phyloP scores from a whole-genome alignment of 1,140 invertebrate genomes.

The Lamellibrachia luymesi region DNA sequence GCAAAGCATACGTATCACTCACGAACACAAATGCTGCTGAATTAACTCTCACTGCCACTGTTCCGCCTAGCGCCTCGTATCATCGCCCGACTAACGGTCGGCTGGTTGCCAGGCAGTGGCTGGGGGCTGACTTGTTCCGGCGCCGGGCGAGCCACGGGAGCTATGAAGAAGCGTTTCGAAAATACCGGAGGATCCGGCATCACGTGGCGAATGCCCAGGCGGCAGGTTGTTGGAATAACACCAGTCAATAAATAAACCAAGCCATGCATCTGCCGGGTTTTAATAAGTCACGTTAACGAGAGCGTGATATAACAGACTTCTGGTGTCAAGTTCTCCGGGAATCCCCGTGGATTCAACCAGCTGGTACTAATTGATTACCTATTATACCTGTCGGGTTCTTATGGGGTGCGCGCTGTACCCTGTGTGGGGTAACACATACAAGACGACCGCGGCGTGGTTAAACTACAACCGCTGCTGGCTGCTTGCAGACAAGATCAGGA shows the following conservation, averaged over 20 bases:
- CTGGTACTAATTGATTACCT: background rate
- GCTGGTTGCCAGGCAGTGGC: background rate
- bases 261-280: background rate
- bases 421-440: background rate
- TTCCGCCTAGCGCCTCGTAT: background rate
- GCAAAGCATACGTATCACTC: background rate
- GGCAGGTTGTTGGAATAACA: background rate
- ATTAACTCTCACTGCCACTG: background rate
- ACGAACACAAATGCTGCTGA: background rate
- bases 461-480: background rate
- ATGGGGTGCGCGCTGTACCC: no score
- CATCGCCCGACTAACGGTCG: background rate
- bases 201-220: background rate
- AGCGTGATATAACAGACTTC: background rate
- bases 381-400: background rate
- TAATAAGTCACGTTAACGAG: slow-evolving; percentile 5
- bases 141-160: background rate
- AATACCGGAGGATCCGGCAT: background rate
- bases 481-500: background rate
- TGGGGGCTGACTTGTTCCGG: background rate
- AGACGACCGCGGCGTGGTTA: background rate
- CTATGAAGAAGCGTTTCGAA: background rate
- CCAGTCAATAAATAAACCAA: background rate
- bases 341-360: background rate
- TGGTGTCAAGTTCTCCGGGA: background rate